phyloP scores from a whole-genome alignment of 1,140 invertebrate species.

The Neodiprion pinetum region DNA sequence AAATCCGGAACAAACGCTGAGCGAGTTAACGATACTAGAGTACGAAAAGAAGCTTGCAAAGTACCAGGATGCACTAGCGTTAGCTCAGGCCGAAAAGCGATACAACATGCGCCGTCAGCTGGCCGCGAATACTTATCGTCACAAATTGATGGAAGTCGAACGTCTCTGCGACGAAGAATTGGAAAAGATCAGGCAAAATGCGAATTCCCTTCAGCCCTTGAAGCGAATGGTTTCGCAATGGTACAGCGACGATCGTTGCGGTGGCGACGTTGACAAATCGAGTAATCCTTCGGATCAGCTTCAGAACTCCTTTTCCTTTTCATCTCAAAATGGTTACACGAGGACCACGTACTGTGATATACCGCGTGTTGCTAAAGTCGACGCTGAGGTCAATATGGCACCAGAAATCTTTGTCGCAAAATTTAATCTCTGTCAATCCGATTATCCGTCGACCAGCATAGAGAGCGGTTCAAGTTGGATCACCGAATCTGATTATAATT shows the following conservation, averaged over 20 bases:
- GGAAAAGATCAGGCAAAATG: constrained; percentile 37
- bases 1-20: constrained; percentile 18
- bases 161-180: constrained; percentile 41
- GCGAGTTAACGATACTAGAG: constrained; percentile 22
- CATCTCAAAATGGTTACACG: background rate
- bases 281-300: background rate
- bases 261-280: constrained; percentile 27
- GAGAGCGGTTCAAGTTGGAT: no score
- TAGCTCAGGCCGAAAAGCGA: constrained; percentile 37
- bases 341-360: background rate
- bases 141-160: constrained; percentile 37
- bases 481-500: no score
- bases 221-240: constrained; percentile 38
- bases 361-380: constrained; percentile 9
- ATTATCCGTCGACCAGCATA: no score
- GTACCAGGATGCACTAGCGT: constrained; percentile 32
- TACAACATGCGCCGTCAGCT: constrained; percentile 34
- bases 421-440: constrained; percentile 26
- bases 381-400: constrained; percentile 37
- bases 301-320: background rate
- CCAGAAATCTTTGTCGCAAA: constrained; percentile 33
- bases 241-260: constrained; percentile 28
- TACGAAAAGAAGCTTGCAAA: constrained; percentile 42
- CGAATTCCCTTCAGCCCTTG: constrained; percentile 33
- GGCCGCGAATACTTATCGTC: constrained; percentile 35